Base-by-base conservation (phyloP, 2,113 vertebrate species). In the Campylorhamphus procurvoides region DNA sequence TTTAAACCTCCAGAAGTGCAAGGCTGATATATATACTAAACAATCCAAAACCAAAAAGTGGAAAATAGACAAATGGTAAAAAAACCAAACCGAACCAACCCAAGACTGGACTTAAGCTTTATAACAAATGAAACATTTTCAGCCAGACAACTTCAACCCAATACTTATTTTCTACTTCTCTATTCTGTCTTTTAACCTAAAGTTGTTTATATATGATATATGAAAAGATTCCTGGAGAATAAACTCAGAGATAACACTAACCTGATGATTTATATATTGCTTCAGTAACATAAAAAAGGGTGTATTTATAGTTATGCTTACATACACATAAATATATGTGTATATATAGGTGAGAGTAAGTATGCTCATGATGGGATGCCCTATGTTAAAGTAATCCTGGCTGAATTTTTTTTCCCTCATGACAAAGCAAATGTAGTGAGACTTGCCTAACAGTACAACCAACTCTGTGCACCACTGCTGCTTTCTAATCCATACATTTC, bases 131-230 rank as follows among this genome's bases (percentile, higher is more conserved):
- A 85, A 76, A 85, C 3, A 40, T 62, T 92, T 88, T 76, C 29
- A 87, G 50, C 15, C 29, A 77, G 75, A 62, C 18, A 85, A 67
- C 8, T 86, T 94, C 24, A 85, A 74, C 14, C 7, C 25, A 42
- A 5, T 55, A 71, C 4, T 33, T 81, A 62, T 49, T 85, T 83
- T 60, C 39, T 28, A 68, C 28, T 81, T 81, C 10, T 67, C 9
- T 82, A 31, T 42, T 46, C 29, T 55, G 18, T 56, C 27, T 88
- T 79, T 86, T 74, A 91, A 83, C 4, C 62, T 85, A 27, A 42
- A 78, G 27, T 53, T 71, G 25, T 59, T 86, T 84, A 75, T 60
- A 93, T 84, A 80, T 73, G n/a, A 66, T 25, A 74, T 15, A 37
- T 84, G 3, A 58, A 80, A 74, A 77, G 23, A 92, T 83, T 88